A percentile compares a stretch with the other conserved stretches of the same genome.
These are phyloP conservation scores for Oryzias curvinotus DNA, from an alignment of 2,113 vertebrate genomes.

Conservation along the genomic window DNA sequence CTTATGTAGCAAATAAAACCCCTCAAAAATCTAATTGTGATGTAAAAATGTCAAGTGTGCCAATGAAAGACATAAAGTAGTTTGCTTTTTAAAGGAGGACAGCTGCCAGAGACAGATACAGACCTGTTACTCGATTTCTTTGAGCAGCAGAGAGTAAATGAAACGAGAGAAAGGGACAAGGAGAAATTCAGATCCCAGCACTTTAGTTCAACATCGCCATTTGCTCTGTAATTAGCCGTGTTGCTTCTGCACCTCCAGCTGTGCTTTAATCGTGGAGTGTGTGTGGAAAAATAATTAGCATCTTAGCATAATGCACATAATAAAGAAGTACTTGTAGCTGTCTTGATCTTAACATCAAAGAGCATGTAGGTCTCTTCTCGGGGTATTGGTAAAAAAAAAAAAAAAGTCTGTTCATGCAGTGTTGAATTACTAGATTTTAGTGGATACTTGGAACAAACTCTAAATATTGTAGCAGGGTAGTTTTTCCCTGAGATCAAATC, in stretches of 20 bases:
- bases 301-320: conserved; percentile 70
- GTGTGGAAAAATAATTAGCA: conserved; percentile 73
- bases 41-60: too few species aligned
- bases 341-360: conserved; percentile 74
- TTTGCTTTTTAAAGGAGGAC: neutral
- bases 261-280: conserved; percentile 68
- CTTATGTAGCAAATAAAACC: too few species aligned
- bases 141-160: conserved; percentile 21
- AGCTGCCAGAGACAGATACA: neutral
- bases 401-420: conserved; percentile 66
- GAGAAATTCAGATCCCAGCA: conserved; percentile 42
- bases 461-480: conserved; percentile 45
- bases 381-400: conserved; percentile 62
- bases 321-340: conserved; percentile 62
- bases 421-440: conserved; percentile 67
- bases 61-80: too few species aligned
- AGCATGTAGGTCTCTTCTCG: conserved; percentile 54
- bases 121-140: neutral
- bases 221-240: conserved; percentile 66
- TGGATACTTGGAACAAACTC: conserved; percentile 57
- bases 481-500: neutral
- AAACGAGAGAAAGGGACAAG: conserved; percentile 42
- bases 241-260: conserved; percentile 67
- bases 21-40: too few species aligned
- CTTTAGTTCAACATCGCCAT: conserved; percentile 38